Base-by-base conservation (phyloP, 2,113 vertebrate species). In the Aramus guarauna region DNA sequence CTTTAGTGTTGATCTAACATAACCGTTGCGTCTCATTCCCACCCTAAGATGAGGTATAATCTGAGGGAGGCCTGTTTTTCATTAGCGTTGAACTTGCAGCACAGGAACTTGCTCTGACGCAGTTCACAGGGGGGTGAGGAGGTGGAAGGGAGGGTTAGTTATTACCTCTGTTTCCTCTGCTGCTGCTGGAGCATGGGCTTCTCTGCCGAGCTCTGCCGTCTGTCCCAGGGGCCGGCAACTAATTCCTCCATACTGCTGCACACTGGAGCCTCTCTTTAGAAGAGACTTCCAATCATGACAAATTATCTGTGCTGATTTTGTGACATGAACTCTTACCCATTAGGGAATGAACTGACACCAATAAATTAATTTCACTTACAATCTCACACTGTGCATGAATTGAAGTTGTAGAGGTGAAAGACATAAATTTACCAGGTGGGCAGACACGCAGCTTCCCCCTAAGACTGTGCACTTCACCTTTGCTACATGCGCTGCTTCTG, bases 291-390 rank as follows among this genome's bases (percentile, higher is more conserved):
- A 97, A 92, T 97, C 96, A 92, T 92, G 95, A 95, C 92, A 93
- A 95, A 97, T 96, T 95, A 94, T 89, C 95, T 88, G 64, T 75
- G 91, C 96, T 96, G 95, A 94, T 96, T 97, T 95, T 92, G 96
- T 94, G 96, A 96, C 96, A 92, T 95, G 95, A 87, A 94, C 94
- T 96, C 91, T 96, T 96, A 90, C 90, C 96, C 97, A 88, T 97
- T 96, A 98, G 96, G 94, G 96, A 98, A 96, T 67, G 30, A 81
- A 76, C 94, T 94, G 97, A 96, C 95, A 97, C 78, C 83, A 88
- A 97, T 97, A 97, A 96, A 98, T 96, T 92, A 89, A 96, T 97
- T 97, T 96, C 78, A 37, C 95, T 97, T 95, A 92, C 92, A 77
- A 56, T 77, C 91, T 96, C 74, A 78, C 91, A 92, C 92, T 26